Percentiles rank a stretch among this genome's conserved stretches.
Evolutionary conservation across 2,797 vertebrate species (phyloP).

Genomic region (Lophius americanus): DNA sequence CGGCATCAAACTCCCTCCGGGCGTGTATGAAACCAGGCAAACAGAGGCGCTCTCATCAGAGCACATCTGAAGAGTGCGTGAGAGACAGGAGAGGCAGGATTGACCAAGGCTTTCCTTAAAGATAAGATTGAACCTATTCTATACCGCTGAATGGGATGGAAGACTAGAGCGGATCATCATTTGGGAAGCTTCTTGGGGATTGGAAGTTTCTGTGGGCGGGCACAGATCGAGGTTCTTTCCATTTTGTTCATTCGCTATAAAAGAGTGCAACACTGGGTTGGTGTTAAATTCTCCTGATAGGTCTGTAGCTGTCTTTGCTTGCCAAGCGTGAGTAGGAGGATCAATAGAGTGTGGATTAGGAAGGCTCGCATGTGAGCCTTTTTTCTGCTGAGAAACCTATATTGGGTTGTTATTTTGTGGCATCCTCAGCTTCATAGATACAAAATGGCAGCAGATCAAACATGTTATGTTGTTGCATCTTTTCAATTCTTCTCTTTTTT

Average conservation of each 20-base stretch:
- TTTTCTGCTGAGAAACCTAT: conserved; percentile 55
- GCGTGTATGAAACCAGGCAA: conserved; percentile 64
- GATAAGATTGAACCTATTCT: conserved; percentile 63
- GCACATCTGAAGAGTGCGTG: conserved; percentile 61
- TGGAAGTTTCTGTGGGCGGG: conserved; percentile 60
- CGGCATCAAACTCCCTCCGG: conserved; percentile 55
- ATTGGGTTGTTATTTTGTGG: conserved; percentile 45
- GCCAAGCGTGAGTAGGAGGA: conserved; percentile 72
- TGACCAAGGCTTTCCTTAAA: conserved; percentile 68
- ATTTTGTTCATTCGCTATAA: conserved; percentile 52
- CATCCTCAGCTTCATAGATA: conserved; percentile 50
- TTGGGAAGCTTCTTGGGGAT: conserved; percentile 49
- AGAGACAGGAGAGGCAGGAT: conserved; percentile 49
- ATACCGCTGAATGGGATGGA: conserved; percentile 34
- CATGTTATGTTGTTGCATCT: conserved; percentile 45
- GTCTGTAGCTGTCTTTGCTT: conserved; percentile 65
- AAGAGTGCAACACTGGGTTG: conserved; percentile 56
- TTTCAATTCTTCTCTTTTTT: conserved; percentile 52
- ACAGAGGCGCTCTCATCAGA: conserved; percentile 73
- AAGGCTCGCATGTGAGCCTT: conserved; percentile 60
- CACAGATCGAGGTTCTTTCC: conserved; percentile 51
- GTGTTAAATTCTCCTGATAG: conserved; percentile 70
- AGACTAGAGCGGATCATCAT: conserved; percentile 49
- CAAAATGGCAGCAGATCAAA: conserved; percentile 73
- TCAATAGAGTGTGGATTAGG: conserved; percentile 70